A percentile compares a stretch with the other conserved stretches of the same genome.
These are phyloP conservation scores for Artemia sp. DNA, from an alignment of 2,888 invertebrate genomes.

Conservation along the genomic window DNA sequence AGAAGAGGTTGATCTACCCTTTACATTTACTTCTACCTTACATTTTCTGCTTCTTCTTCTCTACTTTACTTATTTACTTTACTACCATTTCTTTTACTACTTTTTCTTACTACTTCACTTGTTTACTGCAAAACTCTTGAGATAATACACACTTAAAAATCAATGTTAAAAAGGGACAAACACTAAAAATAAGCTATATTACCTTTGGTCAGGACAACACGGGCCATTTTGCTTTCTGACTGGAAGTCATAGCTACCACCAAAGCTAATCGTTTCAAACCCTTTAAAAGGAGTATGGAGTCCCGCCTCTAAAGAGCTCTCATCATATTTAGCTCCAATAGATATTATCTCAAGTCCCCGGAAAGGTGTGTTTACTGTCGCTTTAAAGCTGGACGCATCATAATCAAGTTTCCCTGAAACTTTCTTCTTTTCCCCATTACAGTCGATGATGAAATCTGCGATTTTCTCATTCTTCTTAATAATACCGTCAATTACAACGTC, in stretches of 20 bases:
- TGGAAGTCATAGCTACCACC: conserved; percentile 15
- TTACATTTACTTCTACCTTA: too few relatives aligned
- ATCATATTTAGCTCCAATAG: conserved; percentile 18
- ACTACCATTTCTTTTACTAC: too few relatives aligned
- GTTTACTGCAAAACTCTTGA: too few relatives aligned
- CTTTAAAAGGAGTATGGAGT: conserved; percentile 17
- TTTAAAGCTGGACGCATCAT: background rate
- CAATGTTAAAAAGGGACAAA: too few relatives aligned
- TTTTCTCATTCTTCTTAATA: conserved; percentile 17
- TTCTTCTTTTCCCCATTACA: conserved; percentile 19
- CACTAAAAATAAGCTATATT: background rate
- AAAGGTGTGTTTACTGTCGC: conserved; percentile 21
- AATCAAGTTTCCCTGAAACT: conserved; percentile 16
- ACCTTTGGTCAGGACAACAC: conserved; percentile 17
- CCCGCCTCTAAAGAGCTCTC: conserved; percentile 18
- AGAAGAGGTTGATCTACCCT: too few relatives aligned
- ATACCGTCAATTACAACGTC: conserved; percentile 11
- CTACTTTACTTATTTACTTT: too few relatives aligned
- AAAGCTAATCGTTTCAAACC: conserved; percentile 13
- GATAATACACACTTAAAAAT: too few relatives aligned
- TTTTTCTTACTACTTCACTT: too few relatives aligned
- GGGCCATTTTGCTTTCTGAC: conserved; percentile 17
- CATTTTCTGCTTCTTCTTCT: too few relatives aligned
- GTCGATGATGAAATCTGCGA: conserved; percentile 18
- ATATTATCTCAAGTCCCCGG: conserved; percentile 20